Conservation (phyloP, 2,888 invertebrate genomes). For the Malthinus flaveolus region DNA sequence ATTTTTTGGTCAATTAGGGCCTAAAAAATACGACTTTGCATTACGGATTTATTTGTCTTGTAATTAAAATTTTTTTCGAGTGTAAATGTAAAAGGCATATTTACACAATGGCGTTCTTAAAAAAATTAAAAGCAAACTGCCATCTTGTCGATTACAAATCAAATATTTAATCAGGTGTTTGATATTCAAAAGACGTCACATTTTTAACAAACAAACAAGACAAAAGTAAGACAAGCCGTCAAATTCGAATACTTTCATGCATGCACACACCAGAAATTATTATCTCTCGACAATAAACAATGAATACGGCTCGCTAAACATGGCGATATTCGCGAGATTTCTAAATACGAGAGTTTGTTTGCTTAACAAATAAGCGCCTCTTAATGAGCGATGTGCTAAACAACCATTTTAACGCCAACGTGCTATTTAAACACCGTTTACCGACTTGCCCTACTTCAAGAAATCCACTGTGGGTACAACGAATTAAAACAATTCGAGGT, state of each 20-base stretch:
- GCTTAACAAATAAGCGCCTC: constrained; percentile 29
- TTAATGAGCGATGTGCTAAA: constrained; percentile 37
- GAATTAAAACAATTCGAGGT: constrained; percentile 50
- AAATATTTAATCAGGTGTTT: constrained; percentile 6
- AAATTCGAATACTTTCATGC: constrained; percentile 11
- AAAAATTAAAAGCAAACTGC: background rate
- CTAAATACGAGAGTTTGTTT: constrained; percentile 24
- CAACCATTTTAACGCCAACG: constrained; percentile 38
- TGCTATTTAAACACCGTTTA: constrained; percentile 44
- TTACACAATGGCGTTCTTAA: no score
- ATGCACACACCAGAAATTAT: constrained; percentile 11
- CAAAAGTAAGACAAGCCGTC: constrained; percentile 7
- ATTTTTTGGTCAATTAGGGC: no score
- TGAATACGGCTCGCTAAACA: constrained; percentile 24
- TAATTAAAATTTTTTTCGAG: no score
- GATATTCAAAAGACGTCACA: constrained; percentile 4
- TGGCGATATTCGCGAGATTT: constrained; percentile 26
- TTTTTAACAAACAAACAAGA: constrained; percentile 9
- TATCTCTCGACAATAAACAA: constrained; percentile 23
- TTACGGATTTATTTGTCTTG: no score
- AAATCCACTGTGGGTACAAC: constrained; percentile 44
- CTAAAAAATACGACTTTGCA: no score
- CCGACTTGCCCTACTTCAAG: constrained; percentile 40
- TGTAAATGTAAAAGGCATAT: no score
- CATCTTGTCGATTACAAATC: constrained; percentile 5